These are phyloP conservation scores for Callorhinus ursinus DNA, from an alignment of 2,113 vertebrate genomes.

Conservation along the genomic window DNA sequence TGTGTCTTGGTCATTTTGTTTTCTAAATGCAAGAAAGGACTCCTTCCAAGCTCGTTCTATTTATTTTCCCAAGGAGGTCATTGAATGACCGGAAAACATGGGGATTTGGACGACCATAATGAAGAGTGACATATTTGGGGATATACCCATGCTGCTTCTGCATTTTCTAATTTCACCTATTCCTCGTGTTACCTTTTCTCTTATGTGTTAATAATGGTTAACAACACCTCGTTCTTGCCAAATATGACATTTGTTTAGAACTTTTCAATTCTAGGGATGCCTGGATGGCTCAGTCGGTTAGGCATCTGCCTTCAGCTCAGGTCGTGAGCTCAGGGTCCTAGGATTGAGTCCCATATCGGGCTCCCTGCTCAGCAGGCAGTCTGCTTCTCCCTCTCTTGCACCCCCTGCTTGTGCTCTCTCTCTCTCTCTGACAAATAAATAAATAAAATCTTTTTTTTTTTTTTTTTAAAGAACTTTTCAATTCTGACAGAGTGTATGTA, in stretches of 20 bases:
- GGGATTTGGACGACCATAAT: neutral
- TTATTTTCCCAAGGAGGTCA: slow-evolving; percentile 37
- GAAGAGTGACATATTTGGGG: neutral
- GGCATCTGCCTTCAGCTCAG: too few species aligned
- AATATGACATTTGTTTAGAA: neutral
- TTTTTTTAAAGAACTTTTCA: neutral
- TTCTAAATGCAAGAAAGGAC: neutral
- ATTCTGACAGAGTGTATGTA: neutral
- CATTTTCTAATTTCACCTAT: neutral
- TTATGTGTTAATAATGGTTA: neutral
- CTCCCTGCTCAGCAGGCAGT: too few species aligned
- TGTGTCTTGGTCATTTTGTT: neutral
- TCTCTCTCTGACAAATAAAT: too few species aligned
- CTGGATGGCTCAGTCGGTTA: too few species aligned
- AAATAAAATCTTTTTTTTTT: too few species aligned
- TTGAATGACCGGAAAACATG: neutral
- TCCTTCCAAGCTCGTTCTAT: neutral
- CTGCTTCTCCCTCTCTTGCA: too few species aligned
- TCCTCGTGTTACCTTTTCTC: neutral
- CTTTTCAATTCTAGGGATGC: neutral
- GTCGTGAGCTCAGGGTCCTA: too few species aligned
- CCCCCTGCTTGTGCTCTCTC: too few species aligned
- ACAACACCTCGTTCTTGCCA: neutral
- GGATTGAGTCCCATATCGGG: too few species aligned
- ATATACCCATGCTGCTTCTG: neutral